Evolutionary conservation across 2,888 invertebrate genomes (phyloP).

Genomic region (Chaetogeoica ovagalla): DNA sequence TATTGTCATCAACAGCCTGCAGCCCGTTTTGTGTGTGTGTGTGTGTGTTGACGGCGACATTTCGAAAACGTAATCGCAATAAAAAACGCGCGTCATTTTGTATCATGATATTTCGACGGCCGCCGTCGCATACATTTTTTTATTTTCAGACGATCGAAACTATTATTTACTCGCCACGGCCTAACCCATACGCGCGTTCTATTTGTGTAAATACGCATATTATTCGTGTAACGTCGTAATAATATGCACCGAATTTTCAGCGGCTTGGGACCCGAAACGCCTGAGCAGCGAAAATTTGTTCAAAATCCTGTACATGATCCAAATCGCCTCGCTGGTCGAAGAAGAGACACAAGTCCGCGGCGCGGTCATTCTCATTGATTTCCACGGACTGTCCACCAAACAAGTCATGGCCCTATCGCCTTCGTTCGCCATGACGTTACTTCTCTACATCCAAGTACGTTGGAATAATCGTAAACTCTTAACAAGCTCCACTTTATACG

Average conservation of each 20-base stretch:
- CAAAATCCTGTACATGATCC: constrained; percentile 77
- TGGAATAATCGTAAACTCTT: too few species aligned
- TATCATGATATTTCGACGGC: too few species aligned
- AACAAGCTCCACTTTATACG: too few species aligned
- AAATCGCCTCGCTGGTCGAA: constrained; percentile 75
- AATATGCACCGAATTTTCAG: constrained; percentile 58
- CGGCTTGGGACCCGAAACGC: constrained; percentile 75
- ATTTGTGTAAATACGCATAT: too few species aligned
- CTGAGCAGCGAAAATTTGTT: constrained; percentile 77
- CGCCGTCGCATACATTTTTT: too few species aligned
- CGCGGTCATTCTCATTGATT: constrained; percentile 81
- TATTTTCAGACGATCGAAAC: too few species aligned
- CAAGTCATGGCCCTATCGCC: constrained; percentile 71
- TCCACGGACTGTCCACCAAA: constrained; percentile 74
- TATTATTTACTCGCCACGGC: too few species aligned
- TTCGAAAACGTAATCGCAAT: neutral
- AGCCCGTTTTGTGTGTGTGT: neutral
- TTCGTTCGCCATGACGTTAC: constrained; percentile 73
- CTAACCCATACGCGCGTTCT: too few species aligned
- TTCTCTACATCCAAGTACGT: constrained; percentile 73
- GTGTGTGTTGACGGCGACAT: neutral
- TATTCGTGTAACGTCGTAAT: neutral
- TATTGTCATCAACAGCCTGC: neutral
- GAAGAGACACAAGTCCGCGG: constrained; percentile 76
- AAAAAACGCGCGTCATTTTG: too few species aligned